A percentile compares a stretch with the other conserved stretches of the same genome.
Conservation (phyloP, 2,888 invertebrate species). For the Cheilosia scutellata region DNA sequence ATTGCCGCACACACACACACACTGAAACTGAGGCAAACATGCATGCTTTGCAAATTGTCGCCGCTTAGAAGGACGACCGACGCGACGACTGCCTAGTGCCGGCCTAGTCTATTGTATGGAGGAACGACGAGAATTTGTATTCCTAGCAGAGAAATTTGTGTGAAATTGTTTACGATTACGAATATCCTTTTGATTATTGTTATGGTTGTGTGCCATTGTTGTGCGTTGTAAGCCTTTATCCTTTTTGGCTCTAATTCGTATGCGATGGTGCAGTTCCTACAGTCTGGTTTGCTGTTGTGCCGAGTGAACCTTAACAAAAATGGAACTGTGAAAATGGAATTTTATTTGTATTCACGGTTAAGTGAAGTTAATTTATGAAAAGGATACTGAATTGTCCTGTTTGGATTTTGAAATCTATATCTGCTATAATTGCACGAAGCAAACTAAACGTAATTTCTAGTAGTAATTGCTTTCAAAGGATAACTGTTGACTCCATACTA, state of each 20-base stretch:
- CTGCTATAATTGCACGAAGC: neutral
- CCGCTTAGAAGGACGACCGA: slow-evolving; percentile 4
- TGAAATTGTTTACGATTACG: slow-evolving; percentile 63
- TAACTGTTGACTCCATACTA: neutral
- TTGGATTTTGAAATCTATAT: neutral
- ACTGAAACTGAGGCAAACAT: slow-evolving; percentile 24
- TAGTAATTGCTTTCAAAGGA: slow-evolving; percentile 15
- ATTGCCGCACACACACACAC: slow-evolving; percentile 6
- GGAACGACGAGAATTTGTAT: slow-evolving; percentile 13
- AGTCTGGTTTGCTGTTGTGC: neutral
- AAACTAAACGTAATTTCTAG: no score
- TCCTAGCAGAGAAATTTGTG: slow-evolving; percentile 46
- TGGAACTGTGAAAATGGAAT: slow-evolving; percentile 45
- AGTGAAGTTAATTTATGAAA: slow-evolving; percentile 58
- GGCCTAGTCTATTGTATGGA: neutral
- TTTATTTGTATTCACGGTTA: slow-evolving; percentile 59
- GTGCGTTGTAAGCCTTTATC: slow-evolving; percentile 45
- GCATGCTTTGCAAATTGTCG: slow-evolving; percentile 46
- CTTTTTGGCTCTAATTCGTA: slow-evolving; percentile 18
- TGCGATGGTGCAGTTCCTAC: neutral
- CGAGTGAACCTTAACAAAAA: slow-evolving; percentile 40
- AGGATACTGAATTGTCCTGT: neutral
- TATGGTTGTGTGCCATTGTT: slow-evolving; percentile 55
- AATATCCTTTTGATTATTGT: slow-evolving; percentile 64
- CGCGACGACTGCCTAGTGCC: neutral